These are phyloP conservation scores for Ctena decussata DNA, from an alignment of 2,888 invertebrate species.

Conservation along the genomic window DNA sequence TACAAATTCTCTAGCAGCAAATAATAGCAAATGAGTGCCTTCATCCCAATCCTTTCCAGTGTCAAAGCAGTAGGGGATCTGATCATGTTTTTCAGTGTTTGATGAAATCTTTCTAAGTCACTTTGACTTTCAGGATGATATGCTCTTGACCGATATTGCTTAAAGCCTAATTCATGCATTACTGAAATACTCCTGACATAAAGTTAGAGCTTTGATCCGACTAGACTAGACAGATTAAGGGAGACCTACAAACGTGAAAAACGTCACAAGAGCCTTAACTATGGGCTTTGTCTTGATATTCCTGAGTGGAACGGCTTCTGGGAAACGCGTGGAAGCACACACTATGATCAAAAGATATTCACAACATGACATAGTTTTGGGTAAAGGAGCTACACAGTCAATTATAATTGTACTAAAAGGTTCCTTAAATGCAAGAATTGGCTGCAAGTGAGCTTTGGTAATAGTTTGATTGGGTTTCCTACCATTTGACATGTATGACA, in stretches of 20 bases:
- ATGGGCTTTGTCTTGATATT: slow-evolving; percentile 57
- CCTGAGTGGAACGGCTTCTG: slow-evolving; percentile 68
- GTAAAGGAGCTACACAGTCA: slow-evolving; percentile 58
- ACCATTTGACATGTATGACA: slow-evolving; percentile 56
- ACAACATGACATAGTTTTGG: slow-evolving; percentile 52
- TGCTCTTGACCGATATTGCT: slow-evolving; percentile 46
- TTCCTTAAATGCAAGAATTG: slow-evolving; percentile 56
- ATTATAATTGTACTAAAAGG: slow-evolving; percentile 49
- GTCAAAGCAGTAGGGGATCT: slow-evolving; percentile 31
- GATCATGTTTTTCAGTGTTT: slow-evolving; percentile 49
- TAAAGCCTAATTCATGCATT: slow-evolving; percentile 51
- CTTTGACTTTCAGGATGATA: slow-evolving; percentile 58
- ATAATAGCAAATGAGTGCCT: slow-evolving; percentile 28
- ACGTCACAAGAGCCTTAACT: slow-evolving; percentile 52
- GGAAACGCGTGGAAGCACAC: slow-evolving; percentile 56
- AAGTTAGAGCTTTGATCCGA: slow-evolving; percentile 62
- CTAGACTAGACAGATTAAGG: slow-evolving; percentile 48
- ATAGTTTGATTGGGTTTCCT: slow-evolving; percentile 52
- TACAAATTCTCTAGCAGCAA: slow-evolving; percentile 45
- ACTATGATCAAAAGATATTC: slow-evolving; percentile 47
- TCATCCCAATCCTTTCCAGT: slow-evolving; percentile 46
- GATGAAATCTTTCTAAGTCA: slow-evolving; percentile 56
- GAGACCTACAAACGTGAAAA: slow-evolving; percentile 62
- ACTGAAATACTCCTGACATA: slow-evolving; percentile 58
- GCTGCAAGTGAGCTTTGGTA: slow-evolving; percentile 32